Conservation (phyloP, 2,113 vertebrate genomes). For the Excalfactoria chinensis region DNA sequence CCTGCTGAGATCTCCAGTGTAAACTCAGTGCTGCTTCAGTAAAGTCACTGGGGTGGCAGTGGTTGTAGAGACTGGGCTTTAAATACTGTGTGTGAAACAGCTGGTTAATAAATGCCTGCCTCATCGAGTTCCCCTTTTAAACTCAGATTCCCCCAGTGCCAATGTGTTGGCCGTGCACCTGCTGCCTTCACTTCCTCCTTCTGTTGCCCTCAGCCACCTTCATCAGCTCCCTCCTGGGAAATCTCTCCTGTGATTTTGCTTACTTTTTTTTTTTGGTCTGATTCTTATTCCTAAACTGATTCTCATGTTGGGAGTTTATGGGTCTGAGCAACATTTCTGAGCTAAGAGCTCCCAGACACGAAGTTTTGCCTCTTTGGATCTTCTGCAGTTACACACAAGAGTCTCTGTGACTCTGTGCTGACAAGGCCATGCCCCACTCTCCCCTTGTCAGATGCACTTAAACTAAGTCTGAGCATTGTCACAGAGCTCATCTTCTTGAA, state of each 20-base stretch:
- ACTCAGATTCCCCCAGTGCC: background rate
- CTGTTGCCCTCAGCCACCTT: background rate
- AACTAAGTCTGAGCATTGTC: background rate
- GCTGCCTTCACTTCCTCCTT: too few species aligned
- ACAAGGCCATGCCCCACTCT: background rate
- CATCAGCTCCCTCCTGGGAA: background rate
- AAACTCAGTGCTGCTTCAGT: background rate
- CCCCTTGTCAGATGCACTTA: background rate
- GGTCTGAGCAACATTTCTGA: background rate
- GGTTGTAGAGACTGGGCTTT: background rate
- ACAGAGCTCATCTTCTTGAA: background rate
- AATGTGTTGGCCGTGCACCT: background rate
- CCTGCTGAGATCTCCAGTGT: background rate
- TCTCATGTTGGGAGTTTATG: background rate
- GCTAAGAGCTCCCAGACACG: background rate
- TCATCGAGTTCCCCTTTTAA: background rate
- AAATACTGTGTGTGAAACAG: background rate
- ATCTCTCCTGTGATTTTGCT: background rate
- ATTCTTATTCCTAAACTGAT: background rate
- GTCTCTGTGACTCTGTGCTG: background rate
- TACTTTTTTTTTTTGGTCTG: background rate
- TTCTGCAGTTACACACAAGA: background rate
- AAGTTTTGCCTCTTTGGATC: background rate
- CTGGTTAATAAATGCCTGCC: background rate
- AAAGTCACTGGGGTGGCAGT: rapidly evolving